Percentiles rank a stretch among this genome's conserved stretches.
Conservation (phyloP, 2,797 vertebrate genomes). For the Prunella strophiata region DNA sequence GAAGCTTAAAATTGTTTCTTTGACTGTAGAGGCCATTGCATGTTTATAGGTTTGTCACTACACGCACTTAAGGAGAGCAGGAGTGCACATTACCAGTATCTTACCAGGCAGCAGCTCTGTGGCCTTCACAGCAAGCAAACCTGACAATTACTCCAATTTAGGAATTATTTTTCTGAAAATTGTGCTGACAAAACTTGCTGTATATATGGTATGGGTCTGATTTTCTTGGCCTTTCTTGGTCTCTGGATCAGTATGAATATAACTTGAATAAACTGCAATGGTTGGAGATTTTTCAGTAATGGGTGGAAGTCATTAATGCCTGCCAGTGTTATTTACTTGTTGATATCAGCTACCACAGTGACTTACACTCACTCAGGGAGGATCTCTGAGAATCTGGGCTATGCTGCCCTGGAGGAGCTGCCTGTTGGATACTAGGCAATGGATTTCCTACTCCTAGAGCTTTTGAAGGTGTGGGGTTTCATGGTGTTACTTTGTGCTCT, state of each 20-base stretch:
- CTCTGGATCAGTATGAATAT: not conserved
- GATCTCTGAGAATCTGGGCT: not conserved
- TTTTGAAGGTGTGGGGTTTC: not conserved
- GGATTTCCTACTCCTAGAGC: not conserved
- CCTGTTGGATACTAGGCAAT: not conserved
- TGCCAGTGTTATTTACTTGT: not conserved
- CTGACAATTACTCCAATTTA: not conserved
- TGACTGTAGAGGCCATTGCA: not conserved
- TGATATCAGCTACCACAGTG: not conserved
- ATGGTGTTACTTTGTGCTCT: not conserved
- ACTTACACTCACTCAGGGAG: not conserved
- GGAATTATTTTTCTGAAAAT: not conserved
- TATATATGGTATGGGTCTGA: not conserved
- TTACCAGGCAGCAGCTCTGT: not conserved
- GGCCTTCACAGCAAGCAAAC: not conserved
- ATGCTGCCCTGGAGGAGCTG: not conserved
- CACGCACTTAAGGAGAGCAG: not conserved
- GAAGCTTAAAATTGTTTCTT: not conserved
- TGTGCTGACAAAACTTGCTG: not conserved
- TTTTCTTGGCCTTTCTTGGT: not conserved
- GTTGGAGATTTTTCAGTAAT: not conserved
- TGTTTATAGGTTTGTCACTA: not conserved
- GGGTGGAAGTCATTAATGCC: not conserved
- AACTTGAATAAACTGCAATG: not conserved
- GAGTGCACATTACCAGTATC: not conserved